Base-by-base conservation (phyloP, 53 echinoderm and acorn worm genomes). In the Hippasteria phrygiana region DNA sequence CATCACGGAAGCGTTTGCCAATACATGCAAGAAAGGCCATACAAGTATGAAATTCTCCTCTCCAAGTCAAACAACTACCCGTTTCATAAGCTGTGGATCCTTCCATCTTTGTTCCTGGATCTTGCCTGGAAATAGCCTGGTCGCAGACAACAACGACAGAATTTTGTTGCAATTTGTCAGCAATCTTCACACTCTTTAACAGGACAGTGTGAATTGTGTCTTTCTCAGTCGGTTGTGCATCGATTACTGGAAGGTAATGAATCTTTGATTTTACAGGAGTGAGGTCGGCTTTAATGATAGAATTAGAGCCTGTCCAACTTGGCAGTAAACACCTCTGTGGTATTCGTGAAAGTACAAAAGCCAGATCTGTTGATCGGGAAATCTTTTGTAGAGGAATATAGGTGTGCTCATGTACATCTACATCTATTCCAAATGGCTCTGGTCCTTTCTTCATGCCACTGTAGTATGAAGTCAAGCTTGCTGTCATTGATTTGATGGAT, bases 291-390 rank as follows among this genome's bases (percentile, higher is more conserved):
- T 59, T 8, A 17, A 59, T 17, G 24, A 59, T 17, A 18, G 71
- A 16, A 71, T 82, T 90, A 54, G 27, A 82, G 20, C 71, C 90
- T 48, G 90, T 90, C 90, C 90, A 90, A 27, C 78, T 36, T 42
- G 89, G 89, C 32, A 80, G 32, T 29, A 66, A 4, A 28, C 26
- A 53, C 31, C 20, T 36, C 39, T 71, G 59, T 17, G 59, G 59
- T 17, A 59, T 11, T 59, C 59, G 6, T 59, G 59, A 59, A 20
- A 20, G 59, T 4, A 18, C 20, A 59, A 59, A 59, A 24, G 59
- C 59, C 59, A 32, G 10, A 71, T 71, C 71, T 71, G 71, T 35
- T n/a, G n/a, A 14, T 71, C 39, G 11, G 11, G 71, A 33, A 32
- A 11, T 34, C 22, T 65, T 17, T 26, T 65, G 65, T 14, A 5